phyloP scores from a whole-genome alignment of 2,888 invertebrate species.

The Ethmia dodecea region DNA sequence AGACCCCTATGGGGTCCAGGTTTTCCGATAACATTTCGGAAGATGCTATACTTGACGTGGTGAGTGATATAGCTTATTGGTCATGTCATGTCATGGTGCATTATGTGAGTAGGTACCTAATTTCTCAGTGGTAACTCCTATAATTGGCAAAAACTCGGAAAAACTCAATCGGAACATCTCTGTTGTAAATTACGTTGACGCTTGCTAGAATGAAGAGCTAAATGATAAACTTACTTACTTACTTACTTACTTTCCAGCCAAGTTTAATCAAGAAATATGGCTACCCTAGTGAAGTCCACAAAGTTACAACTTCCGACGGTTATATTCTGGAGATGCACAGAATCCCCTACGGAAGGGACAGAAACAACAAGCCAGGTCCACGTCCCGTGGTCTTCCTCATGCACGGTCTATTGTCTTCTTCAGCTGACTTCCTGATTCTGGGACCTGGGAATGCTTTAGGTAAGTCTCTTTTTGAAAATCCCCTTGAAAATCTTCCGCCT shows the following conservation, averaged over 20 bases:
- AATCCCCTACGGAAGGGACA: slow-evolving; percentile 39
- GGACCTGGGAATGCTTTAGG: slow-evolving; percentile 41
- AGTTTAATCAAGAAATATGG: slow-evolving; percentile 42
- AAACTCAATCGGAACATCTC: no score
- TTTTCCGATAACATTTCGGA: slow-evolving; percentile 26
- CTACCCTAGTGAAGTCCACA: slow-evolving; percentile 43
- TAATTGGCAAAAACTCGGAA: no score
- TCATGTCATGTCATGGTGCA: no score
- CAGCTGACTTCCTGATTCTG: slow-evolving; percentile 41
- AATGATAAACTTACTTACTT: no score
- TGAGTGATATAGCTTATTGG: no score
- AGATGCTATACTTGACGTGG: slow-evolving; percentile 29
- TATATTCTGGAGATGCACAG: slow-evolving; percentile 45
- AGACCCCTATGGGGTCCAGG: slow-evolving; percentile 10
- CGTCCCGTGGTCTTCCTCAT: slow-evolving; percentile 17
- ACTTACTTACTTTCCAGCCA: no score
- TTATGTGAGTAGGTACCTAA: no score
- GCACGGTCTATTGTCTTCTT: slow-evolving; percentile 48
- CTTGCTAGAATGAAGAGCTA: no score
- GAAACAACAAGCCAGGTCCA: slow-evolving; percentile 23
- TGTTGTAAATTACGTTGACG: no score
- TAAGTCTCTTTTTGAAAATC: slow-evolving; percentile 23
- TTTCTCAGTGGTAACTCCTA: no score
- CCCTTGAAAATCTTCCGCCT: no score
- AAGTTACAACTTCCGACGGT: slow-evolving; percentile 38